A percentile compares a stretch with the other conserved stretches of the same genome.
Conservation (phyloP, 2,888 invertebrate genomes). For the Ochropacha duplaris region DNA sequence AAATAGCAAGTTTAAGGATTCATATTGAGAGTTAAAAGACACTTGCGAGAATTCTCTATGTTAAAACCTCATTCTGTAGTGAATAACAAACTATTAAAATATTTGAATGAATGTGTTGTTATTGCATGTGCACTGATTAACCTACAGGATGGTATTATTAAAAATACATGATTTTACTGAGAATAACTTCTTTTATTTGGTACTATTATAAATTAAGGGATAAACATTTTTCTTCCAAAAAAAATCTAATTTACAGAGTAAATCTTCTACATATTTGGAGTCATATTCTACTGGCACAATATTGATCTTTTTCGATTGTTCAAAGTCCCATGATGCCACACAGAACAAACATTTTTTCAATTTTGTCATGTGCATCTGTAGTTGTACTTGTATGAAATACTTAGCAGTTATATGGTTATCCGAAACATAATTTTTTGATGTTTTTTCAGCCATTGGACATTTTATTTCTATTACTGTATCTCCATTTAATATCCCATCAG, state of each 20-base stretch:
- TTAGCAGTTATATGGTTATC: background rate
- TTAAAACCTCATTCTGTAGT: background rate
- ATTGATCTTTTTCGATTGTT: background rate
- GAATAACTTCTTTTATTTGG: too few species aligned
- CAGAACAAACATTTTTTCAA: background rate
- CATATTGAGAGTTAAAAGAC: background rate
- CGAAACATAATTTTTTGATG: background rate
- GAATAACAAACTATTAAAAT: background rate
- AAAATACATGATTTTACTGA: background rate
- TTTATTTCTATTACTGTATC: background rate
- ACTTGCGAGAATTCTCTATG: background rate
- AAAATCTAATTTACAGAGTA: background rate
- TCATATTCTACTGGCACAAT: background rate
- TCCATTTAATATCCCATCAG: background rate
- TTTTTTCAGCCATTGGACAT: background rate
- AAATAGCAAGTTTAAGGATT: background rate
- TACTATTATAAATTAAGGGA: background rate
- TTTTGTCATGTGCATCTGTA: background rate
- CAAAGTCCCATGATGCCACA: background rate
- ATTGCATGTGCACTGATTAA: background rate
- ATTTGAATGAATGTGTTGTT: background rate
- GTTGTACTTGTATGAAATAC: background rate
- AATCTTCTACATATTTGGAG: background rate
- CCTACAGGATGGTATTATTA: background rate
- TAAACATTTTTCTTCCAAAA: background rate